Percentiles rank a stretch among this genome's conserved stretches.
Evolutionary conservation across 2,888 invertebrate species (phyloP).

Genomic region (Rhamphomyia laevipes): DNA sequence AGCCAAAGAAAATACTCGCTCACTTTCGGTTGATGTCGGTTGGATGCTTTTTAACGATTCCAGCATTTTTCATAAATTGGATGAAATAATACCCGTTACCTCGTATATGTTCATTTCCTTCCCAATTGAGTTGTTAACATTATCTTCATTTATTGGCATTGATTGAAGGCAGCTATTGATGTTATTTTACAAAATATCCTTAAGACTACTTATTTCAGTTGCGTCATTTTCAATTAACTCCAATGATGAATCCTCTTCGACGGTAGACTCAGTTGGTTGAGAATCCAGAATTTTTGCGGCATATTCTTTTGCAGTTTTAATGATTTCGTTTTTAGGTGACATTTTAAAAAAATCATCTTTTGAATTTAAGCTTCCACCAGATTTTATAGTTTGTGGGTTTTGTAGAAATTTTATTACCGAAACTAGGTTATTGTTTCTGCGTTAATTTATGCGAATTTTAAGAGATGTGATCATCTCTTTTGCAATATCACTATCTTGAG

Average conservation of each 20-base stretch:
- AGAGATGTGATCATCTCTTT: background rate
- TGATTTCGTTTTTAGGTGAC: background rate
- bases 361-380: background rate
- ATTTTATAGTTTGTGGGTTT: background rate
- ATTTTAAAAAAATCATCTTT: background rate
- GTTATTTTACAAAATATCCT: background rate
- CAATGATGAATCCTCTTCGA: background rate
- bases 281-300: background rate
- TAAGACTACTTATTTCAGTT: background rate
- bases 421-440: background rate
- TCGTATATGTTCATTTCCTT: background rate
- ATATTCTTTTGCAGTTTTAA: background rate
- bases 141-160: background rate
- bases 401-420: background rate
- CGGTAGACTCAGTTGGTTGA: background rate
- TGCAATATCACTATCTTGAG: background rate
- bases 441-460: background rate
- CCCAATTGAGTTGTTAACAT: background rate
- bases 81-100: background rate
- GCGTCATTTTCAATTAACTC: background rate
- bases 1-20: background rate
- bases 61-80: background rate
- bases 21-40: background rate
- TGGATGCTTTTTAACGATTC: background rate
- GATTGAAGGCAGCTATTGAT: background rate